phyloP scores from a whole-genome alignment of 92 coral and sea anemone species.

The Porites rus region DNA sequence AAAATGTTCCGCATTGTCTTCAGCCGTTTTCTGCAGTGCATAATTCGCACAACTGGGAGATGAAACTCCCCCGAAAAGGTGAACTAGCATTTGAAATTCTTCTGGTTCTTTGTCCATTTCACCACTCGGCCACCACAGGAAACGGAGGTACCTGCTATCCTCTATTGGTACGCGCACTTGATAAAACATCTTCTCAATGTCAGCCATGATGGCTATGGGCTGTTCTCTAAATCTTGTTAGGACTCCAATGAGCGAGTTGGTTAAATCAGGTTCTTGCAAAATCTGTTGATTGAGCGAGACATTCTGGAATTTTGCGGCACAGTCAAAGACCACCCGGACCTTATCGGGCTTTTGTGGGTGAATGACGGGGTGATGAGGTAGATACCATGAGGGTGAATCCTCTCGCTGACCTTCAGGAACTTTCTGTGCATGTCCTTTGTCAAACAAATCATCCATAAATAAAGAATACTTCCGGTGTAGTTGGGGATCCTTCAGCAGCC shows the following conservation, averaged over 20 bases:
- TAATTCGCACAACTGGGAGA: constrained; percentile 33
- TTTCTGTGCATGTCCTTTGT: constrained; percentile 23
- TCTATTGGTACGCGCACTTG: constrained; percentile 52
- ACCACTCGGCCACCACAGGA: constrained; percentile 67
- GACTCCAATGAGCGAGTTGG: constrained; percentile 67
- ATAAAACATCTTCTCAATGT: constrained; percentile 51
- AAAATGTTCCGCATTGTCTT: constrained; percentile 54
- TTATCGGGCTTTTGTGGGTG: constrained; percentile 45
- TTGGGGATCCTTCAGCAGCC: constrained; percentile 44
- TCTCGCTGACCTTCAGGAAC: constrained; percentile 38
- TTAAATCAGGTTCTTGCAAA: constrained; percentile 76
- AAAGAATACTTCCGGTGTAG: constrained; percentile 38
- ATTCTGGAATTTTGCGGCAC: constrained; percentile 55
- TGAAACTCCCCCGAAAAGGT: constrained; percentile 50
- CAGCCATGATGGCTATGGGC: constrained; percentile 1
- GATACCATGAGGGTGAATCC: constrained; percentile 44
- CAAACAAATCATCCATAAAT: constrained; percentile 35
- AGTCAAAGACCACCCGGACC: constrained; percentile 68
- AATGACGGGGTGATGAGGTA: constrained; percentile 36
- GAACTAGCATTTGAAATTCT: constrained; percentile 65
- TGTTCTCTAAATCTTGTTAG: constrained; percentile 66
- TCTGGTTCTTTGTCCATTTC: constrained; percentile 34
- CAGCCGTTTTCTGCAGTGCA: constrained; percentile 52
- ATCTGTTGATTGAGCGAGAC: constrained; percentile 68
- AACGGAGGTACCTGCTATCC: constrained; percentile 54